A percentile compares a stretch with the other conserved stretches of the same genome.
These are phyloP conservation scores for Acleris cristana DNA, from an alignment of 2,888 invertebrate genomes.

Conservation along the genomic window DNA sequence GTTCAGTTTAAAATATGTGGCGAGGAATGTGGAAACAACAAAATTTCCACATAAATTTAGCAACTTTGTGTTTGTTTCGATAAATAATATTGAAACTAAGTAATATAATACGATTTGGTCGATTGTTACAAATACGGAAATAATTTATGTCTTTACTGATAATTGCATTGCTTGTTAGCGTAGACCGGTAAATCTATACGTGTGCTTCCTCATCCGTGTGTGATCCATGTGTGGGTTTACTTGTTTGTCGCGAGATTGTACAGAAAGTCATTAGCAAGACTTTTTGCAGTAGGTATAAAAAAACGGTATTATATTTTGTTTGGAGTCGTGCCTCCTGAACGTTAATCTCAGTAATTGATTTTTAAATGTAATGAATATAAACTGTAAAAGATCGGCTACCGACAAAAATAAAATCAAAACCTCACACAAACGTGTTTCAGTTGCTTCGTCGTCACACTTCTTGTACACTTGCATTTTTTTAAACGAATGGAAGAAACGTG, in stretches of 20 bases:
- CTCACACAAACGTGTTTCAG: too few species aligned
- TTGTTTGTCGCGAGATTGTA: conserved; percentile 14
- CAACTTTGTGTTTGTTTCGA: conserved; percentile 10
- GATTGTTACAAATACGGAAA: conserved; percentile 26
- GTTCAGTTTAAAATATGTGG: conserved; percentile 15
- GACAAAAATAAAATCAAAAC: too few species aligned
- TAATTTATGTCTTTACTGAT: conserved; percentile 35
- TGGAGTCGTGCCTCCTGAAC: too few species aligned
- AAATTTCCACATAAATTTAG: conserved; percentile 11
- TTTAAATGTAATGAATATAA: too few species aligned
- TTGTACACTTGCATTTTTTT: too few species aligned
- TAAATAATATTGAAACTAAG: conserved; percentile 19
- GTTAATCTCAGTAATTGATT: too few species aligned
- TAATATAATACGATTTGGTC: conserved; percentile 21
- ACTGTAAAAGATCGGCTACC: too few species aligned
- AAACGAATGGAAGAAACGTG: too few species aligned
- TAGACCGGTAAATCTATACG: conserved; percentile 19
- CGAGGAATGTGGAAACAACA: conserved; percentile 10
- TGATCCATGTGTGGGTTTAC: conserved; percentile 27
- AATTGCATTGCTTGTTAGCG: conserved; percentile 32
- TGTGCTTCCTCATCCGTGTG: conserved; percentile 31
- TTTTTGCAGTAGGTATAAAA: conserved; percentile 28
- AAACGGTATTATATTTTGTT: not conserved
- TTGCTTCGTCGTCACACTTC: too few species aligned
- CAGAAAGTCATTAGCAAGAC: conserved; percentile 19